A percentile compares a stretch with the other conserved stretches of the same genome.
These are phyloP conservation scores for Enteromius thamalakanensis DNA, from an alignment of 2,797 vertebrate genomes.

Conservation along the genomic window DNA sequence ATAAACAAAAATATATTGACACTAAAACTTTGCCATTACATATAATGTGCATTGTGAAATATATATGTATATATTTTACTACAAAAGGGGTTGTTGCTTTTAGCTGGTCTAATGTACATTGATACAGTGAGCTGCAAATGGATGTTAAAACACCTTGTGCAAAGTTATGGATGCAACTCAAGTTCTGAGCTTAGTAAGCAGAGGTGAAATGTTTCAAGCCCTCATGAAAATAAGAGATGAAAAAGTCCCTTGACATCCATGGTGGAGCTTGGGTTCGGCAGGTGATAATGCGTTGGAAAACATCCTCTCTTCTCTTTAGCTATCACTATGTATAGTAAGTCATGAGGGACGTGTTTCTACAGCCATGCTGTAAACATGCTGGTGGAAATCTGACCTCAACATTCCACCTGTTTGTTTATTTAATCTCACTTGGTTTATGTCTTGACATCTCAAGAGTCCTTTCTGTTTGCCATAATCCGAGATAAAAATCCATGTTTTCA, in stretches of 20 bases:
- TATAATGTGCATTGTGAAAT: not conserved
- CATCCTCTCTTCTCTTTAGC: slow-evolving; percentile 41
- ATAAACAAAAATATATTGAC: too few species aligned
- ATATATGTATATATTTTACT: not conserved
- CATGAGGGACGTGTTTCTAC: slow-evolving; percentile 37
- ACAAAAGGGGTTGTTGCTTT: not conserved
- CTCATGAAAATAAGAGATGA: slow-evolving; percentile 60
- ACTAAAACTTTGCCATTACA: too few species aligned
- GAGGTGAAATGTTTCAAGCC: slow-evolving; percentile 62
- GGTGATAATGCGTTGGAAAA: slow-evolving; percentile 67
- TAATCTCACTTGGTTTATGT: slow-evolving; percentile 11
- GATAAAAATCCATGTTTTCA: not conserved
- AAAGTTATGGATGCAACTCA: slow-evolving; percentile 9
- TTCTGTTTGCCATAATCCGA: not conserved
- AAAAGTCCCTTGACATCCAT: slow-evolving; percentile 49
- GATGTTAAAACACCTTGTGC: not conserved
- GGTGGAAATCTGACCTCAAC: slow-evolving; percentile 37
- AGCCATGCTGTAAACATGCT: slow-evolving; percentile 62
- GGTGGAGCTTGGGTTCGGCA: slow-evolving; percentile 50
- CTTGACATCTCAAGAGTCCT: slow-evolving; percentile 5
- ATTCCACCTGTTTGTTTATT: slow-evolving; percentile 43
- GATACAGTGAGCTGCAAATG: not conserved
- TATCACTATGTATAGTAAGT: slow-evolving; percentile 53
- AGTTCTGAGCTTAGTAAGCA: slow-evolving; percentile 58
- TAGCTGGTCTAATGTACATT: not conserved